Conservation (phyloP, 2,113 vertebrate species). For the Tragelaphus buxtoni region DNA sequence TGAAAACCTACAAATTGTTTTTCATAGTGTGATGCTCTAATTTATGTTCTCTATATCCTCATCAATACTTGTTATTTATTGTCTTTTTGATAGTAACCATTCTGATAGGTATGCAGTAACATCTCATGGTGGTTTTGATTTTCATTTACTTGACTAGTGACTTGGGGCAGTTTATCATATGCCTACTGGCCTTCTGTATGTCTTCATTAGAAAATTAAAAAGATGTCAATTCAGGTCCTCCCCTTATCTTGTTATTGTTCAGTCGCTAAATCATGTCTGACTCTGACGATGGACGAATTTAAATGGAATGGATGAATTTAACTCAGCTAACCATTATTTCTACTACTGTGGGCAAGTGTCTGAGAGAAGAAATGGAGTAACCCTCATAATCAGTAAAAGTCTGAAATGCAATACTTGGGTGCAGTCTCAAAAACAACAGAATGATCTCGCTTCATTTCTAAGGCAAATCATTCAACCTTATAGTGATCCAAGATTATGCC, state of each 20-base stretch:
- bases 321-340: background rate
- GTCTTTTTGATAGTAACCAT: background rate
- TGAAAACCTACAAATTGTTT: background rate
- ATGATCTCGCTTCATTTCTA: background rate
- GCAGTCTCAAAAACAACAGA: background rate
- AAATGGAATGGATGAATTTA: background rate
- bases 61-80: background rate
- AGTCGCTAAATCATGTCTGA: background rate
- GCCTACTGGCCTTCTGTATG: background rate
- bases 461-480: background rate
- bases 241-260: background rate
- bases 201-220: background rate
- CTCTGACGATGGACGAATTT: background rate
- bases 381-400: background rate
- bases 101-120: background rate
- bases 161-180: background rate
- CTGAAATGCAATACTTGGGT: background rate
- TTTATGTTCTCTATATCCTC: background rate
- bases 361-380: background rate
- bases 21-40: background rate
- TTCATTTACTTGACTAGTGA: background rate
- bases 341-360: background rate
- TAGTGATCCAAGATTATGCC: background rate
- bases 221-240: background rate
- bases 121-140: background rate